Evolutionary conservation across 2,113 vertebrate species (phyloP).

Genomic region (Martes martes): DNA sequence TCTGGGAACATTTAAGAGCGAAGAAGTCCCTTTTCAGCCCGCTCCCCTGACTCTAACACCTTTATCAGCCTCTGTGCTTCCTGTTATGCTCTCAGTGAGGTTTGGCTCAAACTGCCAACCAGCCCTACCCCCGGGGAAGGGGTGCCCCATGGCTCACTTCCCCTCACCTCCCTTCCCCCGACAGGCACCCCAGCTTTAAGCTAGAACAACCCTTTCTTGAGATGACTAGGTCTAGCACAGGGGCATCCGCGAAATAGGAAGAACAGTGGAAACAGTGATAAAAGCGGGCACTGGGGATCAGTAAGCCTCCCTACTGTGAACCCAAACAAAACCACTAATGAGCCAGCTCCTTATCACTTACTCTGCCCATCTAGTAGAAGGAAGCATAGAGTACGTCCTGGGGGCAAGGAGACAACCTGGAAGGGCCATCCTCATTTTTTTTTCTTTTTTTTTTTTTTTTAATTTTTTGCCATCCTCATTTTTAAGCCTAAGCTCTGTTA

Average conservation of each 20-base stretch:
- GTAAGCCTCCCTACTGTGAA: neutral
- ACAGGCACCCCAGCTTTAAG: neutral
- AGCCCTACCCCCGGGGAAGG: accelerated
- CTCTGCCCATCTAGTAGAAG: neutral
- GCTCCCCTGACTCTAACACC: neutral
- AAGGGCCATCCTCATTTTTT: neutral
- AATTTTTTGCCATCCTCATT: neutral
- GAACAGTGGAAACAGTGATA: neutral
- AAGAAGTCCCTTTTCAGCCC: neutral
- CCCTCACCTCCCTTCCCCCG: neutral
- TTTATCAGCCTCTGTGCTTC: neutral
- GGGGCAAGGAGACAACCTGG: neutral
- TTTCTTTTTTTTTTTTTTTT: neutral
- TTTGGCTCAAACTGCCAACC: neutral
- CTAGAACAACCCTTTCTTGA: neutral
- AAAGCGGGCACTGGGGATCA: neutral
- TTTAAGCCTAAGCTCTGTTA: neutral
- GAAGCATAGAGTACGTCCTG: neutral
- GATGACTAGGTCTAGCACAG: neutral
- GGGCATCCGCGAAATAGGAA: neutral
- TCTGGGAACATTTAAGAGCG: neutral
- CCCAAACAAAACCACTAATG: neutral
- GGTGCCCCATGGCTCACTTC: neutral
- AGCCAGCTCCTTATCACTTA: neutral
- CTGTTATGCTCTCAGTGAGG: neutral